These are phyloP conservation scores for Parnassius glacialis DNA, from an alignment of 2,888 invertebrate genomes.

Conservation along the genomic window DNA sequence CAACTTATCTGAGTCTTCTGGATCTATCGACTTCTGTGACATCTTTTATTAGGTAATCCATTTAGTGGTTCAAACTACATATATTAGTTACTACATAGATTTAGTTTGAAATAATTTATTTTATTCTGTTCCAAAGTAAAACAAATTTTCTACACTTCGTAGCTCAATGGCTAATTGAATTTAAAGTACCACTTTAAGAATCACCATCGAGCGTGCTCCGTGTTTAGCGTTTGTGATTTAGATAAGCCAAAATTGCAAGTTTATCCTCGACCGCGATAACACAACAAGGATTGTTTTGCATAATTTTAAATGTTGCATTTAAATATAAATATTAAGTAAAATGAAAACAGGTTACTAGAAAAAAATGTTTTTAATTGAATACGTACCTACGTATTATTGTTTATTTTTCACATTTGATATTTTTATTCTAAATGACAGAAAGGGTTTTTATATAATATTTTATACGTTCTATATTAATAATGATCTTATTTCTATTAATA, in stretches of 20 bases:
- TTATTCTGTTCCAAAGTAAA: background rate
- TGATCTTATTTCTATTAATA: background rate
- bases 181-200: conserved; percentile 19
- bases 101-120: too few relatives aligned
- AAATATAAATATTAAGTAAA: background rate
- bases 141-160: conserved; percentile 8
- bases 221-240: conserved; percentile 24
- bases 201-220: conserved; percentile 13
- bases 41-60: too few relatives aligned
- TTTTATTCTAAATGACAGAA: background rate
- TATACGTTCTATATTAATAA: background rate
- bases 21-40: too few relatives aligned
- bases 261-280: conserved; percentile 16
- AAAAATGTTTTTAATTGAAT: too few relatives aligned
- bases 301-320: conserved; percentile 12
- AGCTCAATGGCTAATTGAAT: conserved; percentile 22
- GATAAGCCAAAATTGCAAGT: conserved; percentile 20
- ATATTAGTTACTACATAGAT: too few relatives aligned
- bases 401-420: background rate
- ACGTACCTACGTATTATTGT: too few relatives aligned
- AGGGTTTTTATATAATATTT: background rate
- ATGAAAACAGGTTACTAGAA: too few relatives aligned
- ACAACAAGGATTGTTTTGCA: conserved; percentile 7
- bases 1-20: too few relatives aligned
- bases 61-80: too few relatives aligned